Percentiles rank a stretch among this genome's conserved stretches.
These are phyloP conservation scores for Gryllus longicercus DNA, from an alignment of 2,888 invertebrate species.

Conservation along the genomic window DNA sequence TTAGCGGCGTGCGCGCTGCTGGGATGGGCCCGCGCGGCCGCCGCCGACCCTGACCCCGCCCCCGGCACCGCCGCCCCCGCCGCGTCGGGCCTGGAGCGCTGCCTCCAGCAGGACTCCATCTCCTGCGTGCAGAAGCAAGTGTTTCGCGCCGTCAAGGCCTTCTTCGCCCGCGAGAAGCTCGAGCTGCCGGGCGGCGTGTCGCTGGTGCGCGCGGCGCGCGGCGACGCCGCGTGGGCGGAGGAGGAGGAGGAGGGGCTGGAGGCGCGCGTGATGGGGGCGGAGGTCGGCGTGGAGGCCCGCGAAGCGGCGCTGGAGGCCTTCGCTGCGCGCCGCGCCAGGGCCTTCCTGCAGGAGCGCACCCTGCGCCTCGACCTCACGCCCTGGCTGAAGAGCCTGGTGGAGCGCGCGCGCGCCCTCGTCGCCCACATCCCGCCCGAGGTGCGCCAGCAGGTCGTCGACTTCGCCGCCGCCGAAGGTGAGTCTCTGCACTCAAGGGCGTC, in stretches of 20 bases:
- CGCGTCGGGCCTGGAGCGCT: slow-evolving; percentile 53
- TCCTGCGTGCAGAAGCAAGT: slow-evolving; percentile 60
- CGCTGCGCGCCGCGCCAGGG: slow-evolving; percentile 52
- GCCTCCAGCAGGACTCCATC: slow-evolving; percentile 60
- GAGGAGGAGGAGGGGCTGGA: slow-evolving; percentile 50
- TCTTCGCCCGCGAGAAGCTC: slow-evolving; percentile 57
- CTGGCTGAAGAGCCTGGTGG: slow-evolving; percentile 46
- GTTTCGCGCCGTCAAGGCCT: slow-evolving; percentile 56
- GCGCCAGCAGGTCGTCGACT: slow-evolving; percentile 54
- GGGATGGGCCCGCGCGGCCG: background rate
- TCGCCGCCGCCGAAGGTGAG: slow-evolving; percentile 56
- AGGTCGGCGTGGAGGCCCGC: slow-evolving; percentile 52
- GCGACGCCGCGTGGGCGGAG: slow-evolving; percentile 47
- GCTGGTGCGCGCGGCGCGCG: slow-evolving; percentile 45
- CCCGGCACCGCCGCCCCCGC: slow-evolving; percentile 43
- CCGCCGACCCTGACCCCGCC: background rate
- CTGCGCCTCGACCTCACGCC: slow-evolving; percentile 52
- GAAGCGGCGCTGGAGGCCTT: slow-evolving; percentile 58
- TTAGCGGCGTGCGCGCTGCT: background rate
- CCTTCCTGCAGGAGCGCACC: slow-evolving; percentile 57
- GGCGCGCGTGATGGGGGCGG: slow-evolving; percentile 49
- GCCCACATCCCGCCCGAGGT: slow-evolving; percentile 56
- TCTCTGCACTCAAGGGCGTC: background rate
- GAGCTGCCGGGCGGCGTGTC: slow-evolving; percentile 57
- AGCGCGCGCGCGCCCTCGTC: slow-evolving; percentile 49